Evolutionary conservation across 2,113 vertebrate species (phyloP).

Genomic region (Pedetes capensis): DNA sequence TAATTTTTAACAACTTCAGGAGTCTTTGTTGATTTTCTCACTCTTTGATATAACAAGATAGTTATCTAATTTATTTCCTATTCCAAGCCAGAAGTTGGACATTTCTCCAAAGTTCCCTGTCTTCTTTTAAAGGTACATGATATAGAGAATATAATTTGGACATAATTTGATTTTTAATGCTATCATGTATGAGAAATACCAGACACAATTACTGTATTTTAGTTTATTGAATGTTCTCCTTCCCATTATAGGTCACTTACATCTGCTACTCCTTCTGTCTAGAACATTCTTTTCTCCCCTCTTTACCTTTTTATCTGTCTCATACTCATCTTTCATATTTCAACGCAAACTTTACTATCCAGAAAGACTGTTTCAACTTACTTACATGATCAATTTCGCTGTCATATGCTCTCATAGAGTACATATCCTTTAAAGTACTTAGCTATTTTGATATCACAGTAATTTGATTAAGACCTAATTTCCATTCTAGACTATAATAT

Average conservation of each 20-base stretch:
- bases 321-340: neutral
- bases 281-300: neutral
- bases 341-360: neutral
- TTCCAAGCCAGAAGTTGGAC: neutral
- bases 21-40: neutral
- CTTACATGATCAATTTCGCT: neutral
- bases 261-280: neutral
- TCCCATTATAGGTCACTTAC: neutral
- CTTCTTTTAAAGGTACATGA: neutral
- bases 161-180: neutral
- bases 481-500: neutral
- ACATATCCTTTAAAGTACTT: neutral
- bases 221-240: neutral
- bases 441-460: neutral
- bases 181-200: neutral
- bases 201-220: neutral
- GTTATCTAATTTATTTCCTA: neutral
- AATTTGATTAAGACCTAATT: neutral
- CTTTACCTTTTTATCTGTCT: neutral
- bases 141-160: neutral
- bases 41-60: neutral
- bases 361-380: neutral
- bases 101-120: neutral
- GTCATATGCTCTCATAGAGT: neutral
- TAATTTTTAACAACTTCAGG: neutral